Conservation (phyloP, 2,888 invertebrate species). For the Cynaeus angustus region DNA sequence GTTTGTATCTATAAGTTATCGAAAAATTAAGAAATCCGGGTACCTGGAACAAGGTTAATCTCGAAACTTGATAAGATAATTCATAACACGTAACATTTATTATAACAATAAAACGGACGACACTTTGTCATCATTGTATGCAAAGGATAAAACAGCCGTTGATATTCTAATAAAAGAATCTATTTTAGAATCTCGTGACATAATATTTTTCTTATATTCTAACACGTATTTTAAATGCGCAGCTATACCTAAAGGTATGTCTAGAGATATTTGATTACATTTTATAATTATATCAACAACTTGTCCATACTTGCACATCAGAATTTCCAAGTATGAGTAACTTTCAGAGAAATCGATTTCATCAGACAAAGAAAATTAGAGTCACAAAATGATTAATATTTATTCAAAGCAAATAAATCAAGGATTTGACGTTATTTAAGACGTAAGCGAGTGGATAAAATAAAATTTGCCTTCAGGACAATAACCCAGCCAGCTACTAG, state of each 20-base stretch:
- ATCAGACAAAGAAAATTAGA: background rate
- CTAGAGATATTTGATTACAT: too few relatives aligned
- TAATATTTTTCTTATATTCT: background rate
- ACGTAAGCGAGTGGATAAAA: too few relatives aligned
- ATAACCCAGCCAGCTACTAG: too few relatives aligned
- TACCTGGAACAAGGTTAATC: too few relatives aligned
- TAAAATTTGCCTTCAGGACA: too few relatives aligned
- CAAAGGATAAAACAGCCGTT: background rate
- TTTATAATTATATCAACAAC: too few relatives aligned
- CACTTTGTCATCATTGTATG: too few relatives aligned
- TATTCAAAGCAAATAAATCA: background rate
- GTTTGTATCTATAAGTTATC: too few relatives aligned
- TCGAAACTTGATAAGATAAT: background rate
- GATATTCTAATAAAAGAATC: background rate
- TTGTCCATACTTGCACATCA: too few relatives aligned
- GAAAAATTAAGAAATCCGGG: too few relatives aligned
- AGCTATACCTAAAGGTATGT: too few relatives aligned
- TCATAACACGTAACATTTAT: background rate
- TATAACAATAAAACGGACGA: background rate
- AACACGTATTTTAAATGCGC: background rate
- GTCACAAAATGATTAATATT: background rate
- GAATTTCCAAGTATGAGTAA: background rate
- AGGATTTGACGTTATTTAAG: too few relatives aligned
- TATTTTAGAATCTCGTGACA: background rate
- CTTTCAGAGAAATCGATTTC: background rate